These are phyloP conservation scores for Metopia argyrocephala DNA, from an alignment of 2,888 invertebrate species.

Conservation along the genomic window DNA sequence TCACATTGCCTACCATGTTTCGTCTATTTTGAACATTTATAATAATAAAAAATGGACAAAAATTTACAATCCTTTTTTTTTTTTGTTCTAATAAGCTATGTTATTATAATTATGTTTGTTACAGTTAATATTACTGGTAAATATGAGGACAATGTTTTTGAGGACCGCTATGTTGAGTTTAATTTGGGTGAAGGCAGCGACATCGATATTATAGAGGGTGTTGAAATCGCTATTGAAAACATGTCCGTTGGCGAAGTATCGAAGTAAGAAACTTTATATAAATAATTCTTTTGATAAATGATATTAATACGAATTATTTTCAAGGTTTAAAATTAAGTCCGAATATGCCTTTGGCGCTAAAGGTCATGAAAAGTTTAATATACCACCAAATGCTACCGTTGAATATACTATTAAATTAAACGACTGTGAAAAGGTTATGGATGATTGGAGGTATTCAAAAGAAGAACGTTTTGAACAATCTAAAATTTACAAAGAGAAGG, in stretches of 20 bases:
- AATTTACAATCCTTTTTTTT: too few relatives aligned
- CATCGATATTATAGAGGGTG: conserved; percentile 86
- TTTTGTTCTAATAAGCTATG: too few relatives aligned
- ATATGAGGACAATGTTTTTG: conserved; percentile 77
- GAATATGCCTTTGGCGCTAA: conserved; percentile 88
- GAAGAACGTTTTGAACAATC: conserved; percentile 90
- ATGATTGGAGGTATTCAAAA: conserved; percentile 89
- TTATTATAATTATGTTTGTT: conserved; percentile 7
- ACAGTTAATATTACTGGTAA: conserved; percentile 72
- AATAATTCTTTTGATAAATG: conserved; percentile 82
- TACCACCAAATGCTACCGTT: conserved; percentile 88
- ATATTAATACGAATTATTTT: not conserved
- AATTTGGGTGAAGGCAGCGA: conserved; percentile 91
- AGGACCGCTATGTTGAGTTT: conserved; percentile 90
- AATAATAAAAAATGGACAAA: too few relatives aligned
- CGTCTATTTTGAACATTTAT: too few relatives aligned
- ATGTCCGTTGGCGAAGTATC: conserved; percentile 91
- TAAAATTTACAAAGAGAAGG: conserved; percentile 91
- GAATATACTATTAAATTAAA: conserved; percentile 90
- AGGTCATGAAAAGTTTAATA: conserved; percentile 84
- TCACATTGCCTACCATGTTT: too few relatives aligned
- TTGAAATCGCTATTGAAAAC: conserved; percentile 89
- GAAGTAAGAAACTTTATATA: conserved; percentile 67
- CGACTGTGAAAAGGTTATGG: conserved; percentile 90
- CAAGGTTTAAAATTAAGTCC: conserved; percentile 84